These are phyloP conservation scores for Drosophila seguyi DNA, from an alignment of 1,140 invertebrate genomes.

Conservation along the genomic window DNA sequence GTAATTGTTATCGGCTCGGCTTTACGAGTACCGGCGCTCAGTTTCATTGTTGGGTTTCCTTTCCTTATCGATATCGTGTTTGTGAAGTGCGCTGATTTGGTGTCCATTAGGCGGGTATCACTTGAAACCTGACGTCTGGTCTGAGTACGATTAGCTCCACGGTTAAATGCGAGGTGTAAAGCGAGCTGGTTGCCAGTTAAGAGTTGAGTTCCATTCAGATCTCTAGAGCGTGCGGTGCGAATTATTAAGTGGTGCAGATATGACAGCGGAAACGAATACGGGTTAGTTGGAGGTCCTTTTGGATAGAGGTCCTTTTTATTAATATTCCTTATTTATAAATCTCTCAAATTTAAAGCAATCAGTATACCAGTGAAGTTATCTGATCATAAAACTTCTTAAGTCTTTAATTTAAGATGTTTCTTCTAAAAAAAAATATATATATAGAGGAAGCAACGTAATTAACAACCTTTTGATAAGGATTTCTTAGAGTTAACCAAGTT, in stretches of 20 bases:
- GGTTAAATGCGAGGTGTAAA: constrained; percentile 59
- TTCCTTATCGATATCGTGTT: constrained; percentile 49
- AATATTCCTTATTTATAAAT: neutral
- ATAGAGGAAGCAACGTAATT: neutral
- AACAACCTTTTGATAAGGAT: neutral
- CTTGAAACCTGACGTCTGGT: constrained; percentile 29
- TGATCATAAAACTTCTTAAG: neutral
- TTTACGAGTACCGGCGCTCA: constrained; percentile 3
- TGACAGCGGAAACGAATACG: constrained; percentile 42
- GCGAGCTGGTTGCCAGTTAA: constrained; percentile 9
- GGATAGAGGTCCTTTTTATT: neutral
- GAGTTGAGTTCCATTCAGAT: constrained; percentile 40
- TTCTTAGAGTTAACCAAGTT: neutral
- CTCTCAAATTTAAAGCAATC: neutral
- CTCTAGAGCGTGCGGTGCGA: constrained; percentile 32
- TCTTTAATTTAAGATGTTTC: constrained; percentile 14
- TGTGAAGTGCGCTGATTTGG: constrained; percentile 60
- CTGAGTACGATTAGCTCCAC: constrained; percentile 39
- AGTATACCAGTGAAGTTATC: neutral
- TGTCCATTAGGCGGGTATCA: constrained; percentile 31
- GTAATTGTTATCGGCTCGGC: constrained; percentile 12
- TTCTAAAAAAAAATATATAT: neutral
- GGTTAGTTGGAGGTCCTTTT: constrained; percentile 36
- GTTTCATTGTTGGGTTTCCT: constrained; percentile 16
- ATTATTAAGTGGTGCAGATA: constrained; percentile 21